phyloP scores from a whole-genome alignment of 2,888 invertebrate genomes.

The Tyria jacobaeae region DNA sequence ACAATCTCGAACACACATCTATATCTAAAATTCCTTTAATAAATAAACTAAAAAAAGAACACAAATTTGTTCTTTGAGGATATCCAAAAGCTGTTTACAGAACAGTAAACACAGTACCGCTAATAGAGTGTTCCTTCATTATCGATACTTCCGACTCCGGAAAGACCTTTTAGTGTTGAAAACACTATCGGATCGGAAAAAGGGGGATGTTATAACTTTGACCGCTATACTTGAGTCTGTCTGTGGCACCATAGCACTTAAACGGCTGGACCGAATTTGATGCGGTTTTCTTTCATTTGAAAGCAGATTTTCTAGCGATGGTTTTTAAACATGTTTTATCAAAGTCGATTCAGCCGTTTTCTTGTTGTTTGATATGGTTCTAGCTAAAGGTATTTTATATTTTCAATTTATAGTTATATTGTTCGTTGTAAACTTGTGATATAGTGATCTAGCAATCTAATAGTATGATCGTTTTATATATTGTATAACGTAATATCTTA shows the following conservation, averaged over 20 bases:
- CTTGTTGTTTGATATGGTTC: too few relatives aligned
- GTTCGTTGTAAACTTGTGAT: neutral
- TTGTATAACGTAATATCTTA: too few relatives aligned
- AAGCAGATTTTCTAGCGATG: too few relatives aligned
- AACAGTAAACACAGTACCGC: constrained; percentile 32
- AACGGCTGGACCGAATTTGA: too few relatives aligned
- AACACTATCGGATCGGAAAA: neutral
- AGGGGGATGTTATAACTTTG: too few relatives aligned
- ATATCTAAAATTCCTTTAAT: neutral
- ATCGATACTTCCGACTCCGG: constrained; percentile 44
- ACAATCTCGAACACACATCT: neutral
- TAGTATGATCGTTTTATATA: neutral
- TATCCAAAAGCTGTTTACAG: constrained; percentile 21
- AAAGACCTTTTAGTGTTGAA: constrained; percentile 24
- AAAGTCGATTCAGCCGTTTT: too few relatives aligned
- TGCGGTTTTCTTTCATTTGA: too few relatives aligned
- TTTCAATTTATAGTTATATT: too few relatives aligned
- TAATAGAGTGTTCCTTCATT: constrained; percentile 39
- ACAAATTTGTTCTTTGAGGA: neutral
- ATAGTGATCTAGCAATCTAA: neutral
- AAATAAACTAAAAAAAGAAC: neutral
- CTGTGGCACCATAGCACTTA: too few relatives aligned
- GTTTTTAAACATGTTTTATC: too few relatives aligned
- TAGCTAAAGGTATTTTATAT: too few relatives aligned
- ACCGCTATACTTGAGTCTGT: too few relatives aligned